Conservation (phyloP, 2,888 invertebrate genomes). For the Andrena trimmerana region DNA sequence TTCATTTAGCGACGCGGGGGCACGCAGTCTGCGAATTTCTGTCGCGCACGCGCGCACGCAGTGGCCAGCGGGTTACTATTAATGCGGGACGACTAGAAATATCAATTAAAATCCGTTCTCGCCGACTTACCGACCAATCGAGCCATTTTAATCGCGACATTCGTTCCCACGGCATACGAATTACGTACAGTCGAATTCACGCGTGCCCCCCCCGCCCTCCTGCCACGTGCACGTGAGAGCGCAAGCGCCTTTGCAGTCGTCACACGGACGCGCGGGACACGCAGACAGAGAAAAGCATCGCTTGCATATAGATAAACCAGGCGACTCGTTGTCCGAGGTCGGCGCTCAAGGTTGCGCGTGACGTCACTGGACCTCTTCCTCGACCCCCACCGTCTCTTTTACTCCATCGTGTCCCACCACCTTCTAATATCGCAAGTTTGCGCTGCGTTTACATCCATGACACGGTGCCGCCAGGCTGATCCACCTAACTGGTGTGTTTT, state of each 20-base stretch:
- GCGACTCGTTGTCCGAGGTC: constrained; percentile 82
- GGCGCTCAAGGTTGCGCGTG: constrained; percentile 82
- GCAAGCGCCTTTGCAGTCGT: constrained; percentile 54
- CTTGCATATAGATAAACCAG: constrained; percentile 72
- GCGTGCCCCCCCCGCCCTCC: constrained; percentile 13
- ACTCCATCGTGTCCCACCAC: constrained; percentile 52
- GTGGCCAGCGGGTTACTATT: background rate
- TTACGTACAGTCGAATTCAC: constrained; percentile 47
- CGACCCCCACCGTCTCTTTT: constrained; percentile 55
- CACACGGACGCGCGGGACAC: constrained; percentile 34
- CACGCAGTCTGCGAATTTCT: background rate
- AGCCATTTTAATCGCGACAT: constrained; percentile 33
- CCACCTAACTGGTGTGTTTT: constrained; percentile 45
- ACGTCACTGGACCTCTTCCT: constrained; percentile 79
- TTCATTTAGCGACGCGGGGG: background rate
- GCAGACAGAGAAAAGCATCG: constrained; percentile 54
- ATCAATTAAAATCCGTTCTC: constrained; percentile 30
- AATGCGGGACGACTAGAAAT: constrained; percentile 14
- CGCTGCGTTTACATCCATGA: constrained; percentile 65
- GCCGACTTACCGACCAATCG: constrained; percentile 32
- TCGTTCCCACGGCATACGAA: constrained; percentile 43
- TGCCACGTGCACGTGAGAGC: constrained; percentile 30
- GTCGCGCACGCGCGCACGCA: background rate
- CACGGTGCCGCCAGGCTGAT: constrained; percentile 33
- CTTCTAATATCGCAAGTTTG: constrained; percentile 69